Evolutionary conservation across 2,888 invertebrate genomes (phyloP), one percentile per base, ranked within the genome.

Genomic region (Nymphalis urticae): DNA sequence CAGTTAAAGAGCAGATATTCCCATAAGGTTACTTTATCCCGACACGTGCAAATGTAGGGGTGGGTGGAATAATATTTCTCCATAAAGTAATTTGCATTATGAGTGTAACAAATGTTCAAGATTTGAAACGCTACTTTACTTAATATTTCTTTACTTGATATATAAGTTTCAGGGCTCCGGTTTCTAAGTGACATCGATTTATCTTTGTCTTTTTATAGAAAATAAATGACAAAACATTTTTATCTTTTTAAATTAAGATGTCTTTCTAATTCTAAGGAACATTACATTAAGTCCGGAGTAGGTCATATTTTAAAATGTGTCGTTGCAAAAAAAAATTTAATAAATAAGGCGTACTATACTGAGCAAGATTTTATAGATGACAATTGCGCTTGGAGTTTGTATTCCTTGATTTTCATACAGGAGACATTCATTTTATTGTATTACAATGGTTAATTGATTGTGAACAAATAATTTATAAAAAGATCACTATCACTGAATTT

Each of bases 1-100:
- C 19, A 48, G 47, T 63, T 61, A 64, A 56, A 64, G 51, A 56
- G 51, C 24, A 65, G 59, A 54, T 66, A 53, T 62, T 56, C 47
- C 48, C 62, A 60, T 50, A 63, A 50, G 48, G 53, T 60, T 48
- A 69, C 56, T 68, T 68, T 27, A 64, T 48, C 7, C 64, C 60
- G 56, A 47, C 60, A 51, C 54, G 53, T 36, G 59, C 27, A 58
- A 59, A 66, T 62, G 64, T 64, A 62, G 51, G 63, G 54, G 54
- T 50, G 48, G 48, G 47, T 19, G 56, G 9, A 54, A 48, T 13
- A 64, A 51, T 8, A 53, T 36, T 70, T 53, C 42, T 19, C 16
- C 27, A 10, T 60, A 69, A 68, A 9, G 21, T 64, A 54, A 60
- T 64, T 66, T 54, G 32, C 54, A 48, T 60, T 36, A 24, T 48